A percentile compares a stretch with the other conserved stretches of the same genome.
These are phyloP conservation scores for Cataglyphis livida DNA, from an alignment of 2,888 invertebrate species.

Conservation along the genomic window DNA sequence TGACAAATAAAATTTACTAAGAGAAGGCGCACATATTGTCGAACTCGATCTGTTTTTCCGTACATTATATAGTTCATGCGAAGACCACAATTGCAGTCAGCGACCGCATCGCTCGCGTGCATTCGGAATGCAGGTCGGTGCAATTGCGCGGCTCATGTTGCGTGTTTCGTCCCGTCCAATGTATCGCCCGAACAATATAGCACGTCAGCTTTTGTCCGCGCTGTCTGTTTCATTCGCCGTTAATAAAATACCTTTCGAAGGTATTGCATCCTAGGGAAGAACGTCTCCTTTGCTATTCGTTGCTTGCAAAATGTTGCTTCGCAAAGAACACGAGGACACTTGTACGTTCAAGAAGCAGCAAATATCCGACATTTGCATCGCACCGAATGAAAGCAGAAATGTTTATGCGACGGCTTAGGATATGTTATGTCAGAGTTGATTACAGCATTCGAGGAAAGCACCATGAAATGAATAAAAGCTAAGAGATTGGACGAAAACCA, in stretches of 20 bases:
- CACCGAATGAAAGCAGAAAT: neutral
- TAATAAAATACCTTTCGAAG: slow-evolving; percentile 66
- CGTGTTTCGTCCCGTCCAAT: slow-evolving; percentile 63
- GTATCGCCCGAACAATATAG: slow-evolving; percentile 57
- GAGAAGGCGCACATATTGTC: neutral
- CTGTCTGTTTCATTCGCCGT: slow-evolving; percentile 61
- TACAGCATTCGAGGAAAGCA: neutral
- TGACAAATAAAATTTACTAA: neutral
- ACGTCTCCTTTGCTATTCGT: slow-evolving; percentile 30
- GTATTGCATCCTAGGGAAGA: slow-evolving; percentile 30
- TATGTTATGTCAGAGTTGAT: slow-evolving; percentile 5
- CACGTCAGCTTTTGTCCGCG: slow-evolving; percentile 59
- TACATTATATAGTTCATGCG: neutral
- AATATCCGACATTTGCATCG: slow-evolving; percentile 12
- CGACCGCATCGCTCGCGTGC: slow-evolving; percentile 58
- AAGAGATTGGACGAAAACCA: slow-evolving; percentile 24
- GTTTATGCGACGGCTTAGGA: slow-evolving; percentile 15
- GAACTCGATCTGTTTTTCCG: slow-evolving; percentile 4
- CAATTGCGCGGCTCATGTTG: slow-evolving; percentile 61
- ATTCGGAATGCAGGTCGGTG: slow-evolving; percentile 63
- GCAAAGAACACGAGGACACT: slow-evolving; percentile 12
- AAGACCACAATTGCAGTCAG: slow-evolving; percentile 50
- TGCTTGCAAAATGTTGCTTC: slow-evolving; percentile 4
- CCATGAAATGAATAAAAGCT: neutral
- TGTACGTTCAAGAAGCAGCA: neutral